These are phyloP conservation scores for Drosophila kambysellisi DNA, from an alignment of 2,888 invertebrate species.

Conservation along the genomic window DNA sequence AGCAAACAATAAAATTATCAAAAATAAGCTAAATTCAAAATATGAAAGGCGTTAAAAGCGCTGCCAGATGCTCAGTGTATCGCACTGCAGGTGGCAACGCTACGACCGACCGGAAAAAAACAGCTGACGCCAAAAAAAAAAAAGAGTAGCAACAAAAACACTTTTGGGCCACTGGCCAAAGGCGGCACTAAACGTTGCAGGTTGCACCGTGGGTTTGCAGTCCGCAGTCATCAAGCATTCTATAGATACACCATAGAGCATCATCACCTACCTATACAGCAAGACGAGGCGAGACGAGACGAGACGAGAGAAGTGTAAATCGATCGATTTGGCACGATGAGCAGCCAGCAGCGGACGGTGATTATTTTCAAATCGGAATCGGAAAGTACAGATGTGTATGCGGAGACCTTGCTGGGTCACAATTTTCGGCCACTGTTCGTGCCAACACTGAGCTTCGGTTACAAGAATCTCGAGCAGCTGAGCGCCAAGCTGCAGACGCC, in stretches of 20 bases:
- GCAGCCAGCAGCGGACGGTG: constrained; percentile 74
- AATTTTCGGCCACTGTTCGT: constrained; percentile 86
- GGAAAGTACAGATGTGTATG: constrained; percentile 85
- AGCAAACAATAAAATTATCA: background rate
- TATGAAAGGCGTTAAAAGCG: too few species aligned
- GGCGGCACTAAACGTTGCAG: constrained; percentile 10
- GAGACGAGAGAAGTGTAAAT: constrained; percentile 3
- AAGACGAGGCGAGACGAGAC: background rate
- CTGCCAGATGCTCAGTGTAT: background rate
- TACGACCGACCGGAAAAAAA: constrained; percentile 6
- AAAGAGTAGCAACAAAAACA: background rate
- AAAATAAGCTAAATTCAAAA: background rate
- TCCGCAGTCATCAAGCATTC: constrained; percentile 5
- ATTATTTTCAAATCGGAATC: constrained; percentile 85
- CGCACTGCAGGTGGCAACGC: constrained; percentile 12
- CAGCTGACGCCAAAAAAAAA: constrained; percentile 15
- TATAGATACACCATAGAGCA: background rate
- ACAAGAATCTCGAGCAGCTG: constrained; percentile 85
- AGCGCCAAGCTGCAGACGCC: constrained; percentile 84
- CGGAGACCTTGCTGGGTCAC: constrained; percentile 84
- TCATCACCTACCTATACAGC: background rate
- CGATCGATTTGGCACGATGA: constrained; percentile 44
- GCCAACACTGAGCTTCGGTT: constrained; percentile 86
- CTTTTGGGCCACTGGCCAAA: constrained; percentile 16
- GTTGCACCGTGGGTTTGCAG: background rate